These are phyloP conservation scores for Sinocyclocheilus grahami DNA, from an alignment of 2,113 vertebrate genomes.

Conservation along the genomic window DNA sequence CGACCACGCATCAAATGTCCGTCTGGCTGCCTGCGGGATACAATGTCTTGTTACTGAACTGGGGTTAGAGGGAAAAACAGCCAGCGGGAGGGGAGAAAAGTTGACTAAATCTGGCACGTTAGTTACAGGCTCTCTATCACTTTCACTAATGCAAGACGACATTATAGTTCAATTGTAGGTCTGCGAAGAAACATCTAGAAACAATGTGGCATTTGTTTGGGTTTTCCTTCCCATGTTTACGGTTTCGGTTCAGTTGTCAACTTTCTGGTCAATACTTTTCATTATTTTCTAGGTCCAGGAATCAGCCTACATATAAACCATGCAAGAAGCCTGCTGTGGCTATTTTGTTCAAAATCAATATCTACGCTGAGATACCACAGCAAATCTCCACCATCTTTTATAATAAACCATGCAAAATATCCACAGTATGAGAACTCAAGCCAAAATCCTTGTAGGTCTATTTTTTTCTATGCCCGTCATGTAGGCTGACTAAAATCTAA, in stretches of 20 bases:
- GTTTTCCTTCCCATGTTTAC: background rate
- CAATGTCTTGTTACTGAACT: slow-evolving; percentile 71
- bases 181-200: background rate
- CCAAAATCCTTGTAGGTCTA: background rate
- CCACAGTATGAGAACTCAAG: background rate
- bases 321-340: background rate
- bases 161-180: slow-evolving; percentile 75
- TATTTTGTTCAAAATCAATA: background rate
- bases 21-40: slow-evolving; percentile 68
- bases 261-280: background rate
- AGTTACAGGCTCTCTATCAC: slow-evolving; percentile 69
- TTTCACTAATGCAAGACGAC: slow-evolving; percentile 78
- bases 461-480: background rate
- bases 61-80: slow-evolving; percentile 58
- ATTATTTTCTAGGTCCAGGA: background rate
- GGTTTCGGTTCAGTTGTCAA: background rate
- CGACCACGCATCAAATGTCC: slow-evolving; percentile 70
- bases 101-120: slow-evolving; percentile 77
- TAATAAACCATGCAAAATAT: background rate
- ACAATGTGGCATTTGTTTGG: background rate
- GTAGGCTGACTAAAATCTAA: slow-evolving; percentile 37
- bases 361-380: background rate
- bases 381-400: background rate
- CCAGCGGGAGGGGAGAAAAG: slow-evolving; percentile 60
- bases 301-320: background rate